Conservation (phyloP, 2,113 vertebrate species). For the Tauraco erythrolophus region DNA sequence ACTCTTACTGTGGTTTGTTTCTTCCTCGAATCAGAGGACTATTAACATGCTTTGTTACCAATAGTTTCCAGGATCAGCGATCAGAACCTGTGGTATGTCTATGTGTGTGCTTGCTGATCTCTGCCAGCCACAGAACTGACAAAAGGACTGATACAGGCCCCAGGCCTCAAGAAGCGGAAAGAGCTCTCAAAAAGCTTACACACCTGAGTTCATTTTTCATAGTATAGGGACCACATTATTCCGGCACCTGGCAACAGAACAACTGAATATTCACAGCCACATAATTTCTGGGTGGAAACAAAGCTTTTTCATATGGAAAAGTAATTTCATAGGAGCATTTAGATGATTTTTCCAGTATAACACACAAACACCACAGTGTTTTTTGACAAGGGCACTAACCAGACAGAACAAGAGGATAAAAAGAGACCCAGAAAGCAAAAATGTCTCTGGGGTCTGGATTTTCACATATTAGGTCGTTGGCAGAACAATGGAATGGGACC, state of each 20-base stretch:
- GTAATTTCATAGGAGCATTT: not conserved
- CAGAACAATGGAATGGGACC: not conserved
- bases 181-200: not conserved
- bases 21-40: not conserved
- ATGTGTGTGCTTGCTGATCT: not conserved
- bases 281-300: not conserved
- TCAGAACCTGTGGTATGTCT: not conserved
- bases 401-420: not conserved
- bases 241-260: not conserved
- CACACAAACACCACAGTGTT: not conserved
- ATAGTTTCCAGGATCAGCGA: not conserved
- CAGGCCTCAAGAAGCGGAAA: not conserved
- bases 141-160: not conserved
- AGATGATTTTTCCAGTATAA: not conserved
- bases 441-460: not conserved
- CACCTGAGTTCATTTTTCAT: not conserved
- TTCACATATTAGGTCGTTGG: not conserved
- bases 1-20: not conserved
- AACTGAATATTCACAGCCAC: not conserved
- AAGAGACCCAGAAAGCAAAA: not conserved
- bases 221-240: not conserved
- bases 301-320: not conserved
- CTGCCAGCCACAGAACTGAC: not conserved
- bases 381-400: not conserved
- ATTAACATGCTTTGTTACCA: not conserved